Evolutionary conservation across 2,888 invertebrate genomes (phyloP).

Genomic region (Limnephilus rhombicus): DNA sequence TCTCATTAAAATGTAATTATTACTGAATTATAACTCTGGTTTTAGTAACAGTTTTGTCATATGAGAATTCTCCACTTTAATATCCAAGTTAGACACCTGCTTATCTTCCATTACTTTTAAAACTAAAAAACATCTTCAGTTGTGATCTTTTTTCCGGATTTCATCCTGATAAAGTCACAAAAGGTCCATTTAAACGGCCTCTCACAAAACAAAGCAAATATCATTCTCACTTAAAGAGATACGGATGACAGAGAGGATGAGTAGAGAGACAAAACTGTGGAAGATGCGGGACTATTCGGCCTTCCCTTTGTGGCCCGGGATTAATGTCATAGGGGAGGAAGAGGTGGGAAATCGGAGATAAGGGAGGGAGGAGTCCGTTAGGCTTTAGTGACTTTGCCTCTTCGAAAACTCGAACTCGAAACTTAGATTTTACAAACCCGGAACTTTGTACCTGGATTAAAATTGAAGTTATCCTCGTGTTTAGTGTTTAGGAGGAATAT

Average conservation of each 20-base stretch:
- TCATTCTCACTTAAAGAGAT: conserved; percentile 36
- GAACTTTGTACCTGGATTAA: conserved; percentile 12
- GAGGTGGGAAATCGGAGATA: not conserved
- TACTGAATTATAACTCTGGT: not conserved
- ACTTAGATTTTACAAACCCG: not conserved
- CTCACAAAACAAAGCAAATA: conserved; percentile 27
- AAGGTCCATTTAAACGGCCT: not conserved
- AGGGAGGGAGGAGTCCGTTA: conserved; percentile 4
- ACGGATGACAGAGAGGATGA: conserved; percentile 42
- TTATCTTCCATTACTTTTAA: not conserved
- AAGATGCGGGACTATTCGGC: conserved; percentile 36
- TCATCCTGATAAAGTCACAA: not conserved
- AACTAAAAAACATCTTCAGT: not conserved
- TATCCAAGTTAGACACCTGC: not conserved
- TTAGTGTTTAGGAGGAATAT: not conserved
- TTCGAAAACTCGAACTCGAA: conserved; percentile 30
- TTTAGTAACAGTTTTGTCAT: not conserved
- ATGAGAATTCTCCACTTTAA: not conserved
- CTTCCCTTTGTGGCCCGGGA: conserved; percentile 21
- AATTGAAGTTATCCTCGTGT: not conserved
- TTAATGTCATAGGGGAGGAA: conserved; percentile 27
- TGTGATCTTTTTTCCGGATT: not conserved
- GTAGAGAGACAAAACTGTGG: conserved; percentile 34
- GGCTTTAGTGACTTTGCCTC: conserved; percentile 39
- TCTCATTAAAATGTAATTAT: not conserved